Conservation (phyloP, 2,888 invertebrate genomes). For the Heliothis peltigera region DNA sequence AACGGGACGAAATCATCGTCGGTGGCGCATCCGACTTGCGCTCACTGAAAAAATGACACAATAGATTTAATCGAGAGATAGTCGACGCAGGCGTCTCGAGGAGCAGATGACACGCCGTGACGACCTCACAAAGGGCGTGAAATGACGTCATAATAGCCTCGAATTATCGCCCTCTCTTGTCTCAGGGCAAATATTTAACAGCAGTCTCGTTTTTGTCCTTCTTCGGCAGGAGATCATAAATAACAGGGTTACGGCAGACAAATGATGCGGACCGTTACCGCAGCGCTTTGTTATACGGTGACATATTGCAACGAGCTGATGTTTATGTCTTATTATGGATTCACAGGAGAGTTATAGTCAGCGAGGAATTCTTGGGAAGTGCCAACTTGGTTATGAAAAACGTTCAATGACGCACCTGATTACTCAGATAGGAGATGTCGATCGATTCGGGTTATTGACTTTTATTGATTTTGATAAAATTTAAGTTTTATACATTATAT, state of each 20-base stretch:
- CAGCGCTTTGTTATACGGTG: slow-evolving; percentile 84
- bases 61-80: slow-evolving; percentile 89
- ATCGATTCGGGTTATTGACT: slow-evolving; percentile 20
- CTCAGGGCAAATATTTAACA: slow-evolving; percentile 90
- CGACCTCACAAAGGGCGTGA: slow-evolving; percentile 89
- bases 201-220: slow-evolving; percentile 86
- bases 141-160: slow-evolving; percentile 90
- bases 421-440: slow-evolving; percentile 23
- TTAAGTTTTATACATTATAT: not conserved
- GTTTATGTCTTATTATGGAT: slow-evolving; percentile 89
- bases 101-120: slow-evolving; percentile 89
- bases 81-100: slow-evolving; percentile 88
- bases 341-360: slow-evolving; percentile 76
- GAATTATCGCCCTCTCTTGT: slow-evolving; percentile 90
- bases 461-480: not conserved
- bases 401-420: slow-evolving; percentile 40
- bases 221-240: slow-evolving; percentile 87
- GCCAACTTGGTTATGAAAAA: slow-evolving; percentile 56
- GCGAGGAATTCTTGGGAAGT: slow-evolving; percentile 71
- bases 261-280: slow-evolving; percentile 88
- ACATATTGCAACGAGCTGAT: slow-evolving; percentile 86
- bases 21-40: slow-evolving; percentile 88
- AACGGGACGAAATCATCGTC: slow-evolving; percentile 88
- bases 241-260: slow-evolving; percentile 85
- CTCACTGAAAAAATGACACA: slow-evolving; percentile 87